Evolutionary conservation across 2,797 vertebrate genomes (phyloP), one percentile per base, ranked within the genome.

Genomic region (Channallabes apus): DNA sequence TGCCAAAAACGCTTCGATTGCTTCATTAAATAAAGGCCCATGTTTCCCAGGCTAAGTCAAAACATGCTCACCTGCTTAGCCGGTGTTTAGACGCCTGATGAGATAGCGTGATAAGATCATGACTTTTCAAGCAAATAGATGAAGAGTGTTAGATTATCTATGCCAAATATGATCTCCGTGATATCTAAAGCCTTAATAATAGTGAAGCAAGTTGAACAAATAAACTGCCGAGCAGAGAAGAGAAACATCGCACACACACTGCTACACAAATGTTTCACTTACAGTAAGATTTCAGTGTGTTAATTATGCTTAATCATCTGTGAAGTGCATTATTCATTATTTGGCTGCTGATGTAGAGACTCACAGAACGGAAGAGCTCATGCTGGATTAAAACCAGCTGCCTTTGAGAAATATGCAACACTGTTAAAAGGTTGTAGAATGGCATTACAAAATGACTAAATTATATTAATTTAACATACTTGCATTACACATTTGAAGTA

Each of bases 1-100:
- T 94, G 91, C 89, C 93, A 93, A 89, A 62, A 89, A 91, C 85
- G 84, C 90, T 93, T 93, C 86, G 93, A 94, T 93, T 67, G 86
- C 82, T 89, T 91, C 64, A 86, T 81, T 83, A 83, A 86, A 84
- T 86, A n/a, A 82, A 73, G 88, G 41, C 82, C 51, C 83, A 83
- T 79, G 77, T 90, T 91, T 88, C 56, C 69, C 86, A 85, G 86
- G 88, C 89, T 85, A 84, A 92, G 87, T 86, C 56, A 89, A 92
- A 89, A 88, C 83, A 86, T 82, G 84, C 82, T 86, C 68, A 81
- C 59, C 59, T 84, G 86, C 79, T 68, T 11, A 51, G 41, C 12
- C 41, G 6, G 62, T 82, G 82, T 85, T 85, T 83, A 88, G 73
- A 83, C 84, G 81, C 65, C 86, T 51, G 82, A 85, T 80, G 84